Base-by-base conservation (phyloP, 2,888 invertebrate genomes). In the Trissolcus brochymenae region DNA sequence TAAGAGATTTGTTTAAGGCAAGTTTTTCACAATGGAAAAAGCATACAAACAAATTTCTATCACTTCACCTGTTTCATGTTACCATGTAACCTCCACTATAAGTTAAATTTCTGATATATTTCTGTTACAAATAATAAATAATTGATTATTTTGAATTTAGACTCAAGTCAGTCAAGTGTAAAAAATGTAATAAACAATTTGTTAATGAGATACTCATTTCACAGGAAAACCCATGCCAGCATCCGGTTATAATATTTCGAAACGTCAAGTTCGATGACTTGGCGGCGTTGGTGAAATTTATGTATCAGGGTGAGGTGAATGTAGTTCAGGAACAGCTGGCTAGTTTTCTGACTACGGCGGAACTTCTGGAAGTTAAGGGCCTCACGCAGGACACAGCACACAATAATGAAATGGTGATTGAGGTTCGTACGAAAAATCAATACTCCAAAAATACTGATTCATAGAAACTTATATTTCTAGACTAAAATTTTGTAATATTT, bases 241-340 rank as follows among this genome's bases (percentile, higher is more conserved):
- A 95, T 90, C 95, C 95, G 78, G 94, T 95, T 67, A 94, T 95
- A 81, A 94, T 95, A 89, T 94, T 95, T 87, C 93, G 94, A 84
- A 94, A 94, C 86, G 94, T 95, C 76, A 94, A 93, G 86, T 94
- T 92, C 83, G 94, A 93, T 81, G 95, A 95, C 89, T 91, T 95
- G 82, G 93, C 93, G 84, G 94, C 95, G 13, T 92, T 95, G 76
- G 92, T 95, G 46, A 94, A 94, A 85, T 95, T 95, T 83, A 95
- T 95, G 93, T 95, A 95, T 84, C 94, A 90, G 84, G 95, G 95
- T 68, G 95, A 95, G 90, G 95, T 95, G 6, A 95, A 94, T 82
- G 94, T 95, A 53, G 93, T 94, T 82, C 95, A 95, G 87, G 94
- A 95, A 85, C 94, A 94, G 79, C 89, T 95, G 82, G 93, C 94